Percentiles rank a stretch among this genome's conserved stretches.
These are phyloP conservation scores for Mycalesis mineus DNA, from an alignment of 2,888 invertebrate species.

Conservation along the genomic window DNA sequence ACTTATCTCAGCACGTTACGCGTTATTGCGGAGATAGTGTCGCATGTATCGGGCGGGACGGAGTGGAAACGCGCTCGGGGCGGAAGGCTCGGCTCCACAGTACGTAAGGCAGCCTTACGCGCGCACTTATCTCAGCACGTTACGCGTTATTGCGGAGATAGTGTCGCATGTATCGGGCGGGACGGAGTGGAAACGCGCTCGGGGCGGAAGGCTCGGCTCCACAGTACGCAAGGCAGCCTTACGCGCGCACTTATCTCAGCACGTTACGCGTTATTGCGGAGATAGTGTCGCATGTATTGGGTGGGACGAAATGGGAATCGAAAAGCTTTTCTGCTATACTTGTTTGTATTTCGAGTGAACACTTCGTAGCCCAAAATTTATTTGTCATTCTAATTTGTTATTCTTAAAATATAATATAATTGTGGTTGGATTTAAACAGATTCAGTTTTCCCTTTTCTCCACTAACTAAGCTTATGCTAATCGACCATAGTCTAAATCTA, in stretches of 20 bases:
- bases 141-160: not conserved
- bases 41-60: not conserved
- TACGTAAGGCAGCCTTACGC: conserved; percentile 8
- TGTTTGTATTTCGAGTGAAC: no score
- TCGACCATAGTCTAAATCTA: no score
- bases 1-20: conserved; percentile 14
- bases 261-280: conserved; percentile 11
- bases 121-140: conserved; percentile 2
- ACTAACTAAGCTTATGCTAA: no score
- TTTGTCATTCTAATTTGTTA: no score
- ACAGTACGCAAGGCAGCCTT: conserved; percentile 6
- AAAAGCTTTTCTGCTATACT: not conserved
- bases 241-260: conserved; percentile 9
- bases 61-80: conserved; percentile 3
- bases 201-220: not conserved
- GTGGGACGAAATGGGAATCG: not conserved
- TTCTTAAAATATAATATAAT: no score
- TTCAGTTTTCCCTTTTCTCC: no score
- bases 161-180: not conserved
- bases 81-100: not conserved
- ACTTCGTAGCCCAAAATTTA: no score
- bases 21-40: conserved; percentile 3
- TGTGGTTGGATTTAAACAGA: no score
- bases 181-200: conserved; percentile 3
- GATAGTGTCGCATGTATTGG: not conserved